A percentile compares a stretch with the other conserved stretches of the same genome.
Conservation (phyloP, 1,140 invertebrate genomes). For the Caerostris extrusa region DNA sequence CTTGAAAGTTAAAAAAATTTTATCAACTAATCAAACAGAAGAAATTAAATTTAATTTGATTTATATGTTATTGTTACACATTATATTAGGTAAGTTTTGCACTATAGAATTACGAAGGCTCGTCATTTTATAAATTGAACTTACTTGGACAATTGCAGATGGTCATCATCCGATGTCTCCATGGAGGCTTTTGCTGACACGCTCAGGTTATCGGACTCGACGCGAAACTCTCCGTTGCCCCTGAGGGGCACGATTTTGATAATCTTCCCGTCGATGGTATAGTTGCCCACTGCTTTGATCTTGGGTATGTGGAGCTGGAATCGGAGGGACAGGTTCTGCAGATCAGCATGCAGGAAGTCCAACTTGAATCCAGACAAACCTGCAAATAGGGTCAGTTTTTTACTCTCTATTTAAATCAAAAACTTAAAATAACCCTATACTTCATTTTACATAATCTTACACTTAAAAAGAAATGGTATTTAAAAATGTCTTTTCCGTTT, state of each 20-base stretch:
- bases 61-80: no score
- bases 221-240: conserved; percentile 65
- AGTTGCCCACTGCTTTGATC: conserved; percentile 52
- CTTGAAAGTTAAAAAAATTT: no score
- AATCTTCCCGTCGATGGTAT: conserved; percentile 66
- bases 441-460: no score
- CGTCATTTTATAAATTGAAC: neutral
- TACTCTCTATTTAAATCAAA: no score
- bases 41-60: no score
- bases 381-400: neutral
- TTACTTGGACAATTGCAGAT: conserved; percentile 60
- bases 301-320: conserved; percentile 59
- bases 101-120: neutral
- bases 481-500: no score
- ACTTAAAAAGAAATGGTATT: no score
- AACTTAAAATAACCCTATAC: no score
- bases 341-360: conserved; percentile 44
- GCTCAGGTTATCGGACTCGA: conserved; percentile 69
- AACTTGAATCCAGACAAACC: conserved; percentile 59
- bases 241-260: conserved; percentile 73
- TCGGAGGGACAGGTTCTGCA: conserved; percentile 40
- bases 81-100: no score
- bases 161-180: conserved; percentile 9
- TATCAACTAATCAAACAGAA: no score
- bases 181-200: conserved; percentile 67